Evolutionary conservation across 2,113 vertebrate genomes (phyloP).

Genomic region (Trogon melanurus): DNA sequence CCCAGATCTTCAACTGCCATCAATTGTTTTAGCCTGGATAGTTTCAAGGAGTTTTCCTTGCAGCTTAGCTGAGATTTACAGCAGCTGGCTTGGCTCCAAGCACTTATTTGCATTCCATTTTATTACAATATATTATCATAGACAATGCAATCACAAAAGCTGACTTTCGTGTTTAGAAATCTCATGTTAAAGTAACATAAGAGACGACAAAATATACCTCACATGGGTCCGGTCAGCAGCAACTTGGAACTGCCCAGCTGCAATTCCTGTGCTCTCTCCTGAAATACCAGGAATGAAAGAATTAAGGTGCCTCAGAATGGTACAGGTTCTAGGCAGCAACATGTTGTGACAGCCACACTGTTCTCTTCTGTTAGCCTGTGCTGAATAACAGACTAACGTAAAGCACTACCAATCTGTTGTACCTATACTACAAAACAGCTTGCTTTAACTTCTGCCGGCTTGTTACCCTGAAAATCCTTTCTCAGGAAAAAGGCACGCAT

Average conservation of each 20-base stretch:
- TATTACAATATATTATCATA: background rate
- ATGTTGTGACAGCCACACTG: background rate
- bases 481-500: background rate
- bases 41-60: constrained; percentile 18
- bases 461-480: background rate
- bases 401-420: background rate
- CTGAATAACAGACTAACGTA: background rate
- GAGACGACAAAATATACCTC: background rate
- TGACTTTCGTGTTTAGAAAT: background rate
- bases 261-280: background rate
- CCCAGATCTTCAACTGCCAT: constrained; percentile 36
- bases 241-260: background rate
- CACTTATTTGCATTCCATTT: background rate
- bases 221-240: background rate
- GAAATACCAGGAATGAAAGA: background rate
- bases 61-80: constrained; percentile 40
- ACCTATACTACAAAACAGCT: background rate
- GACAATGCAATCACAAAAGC: background rate
- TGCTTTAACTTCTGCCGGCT: background rate
- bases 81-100: constrained; percentile 8
- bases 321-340: background rate
- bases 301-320: background rate
- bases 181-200: background rate
- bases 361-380: background rate
- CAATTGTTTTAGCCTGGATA: constrained; percentile 22